Evolutionary conservation across 1,140 invertebrate species (phyloP), one percentile per base, ranked within the genome.

Genomic region (Brachionus rubens): DNA sequence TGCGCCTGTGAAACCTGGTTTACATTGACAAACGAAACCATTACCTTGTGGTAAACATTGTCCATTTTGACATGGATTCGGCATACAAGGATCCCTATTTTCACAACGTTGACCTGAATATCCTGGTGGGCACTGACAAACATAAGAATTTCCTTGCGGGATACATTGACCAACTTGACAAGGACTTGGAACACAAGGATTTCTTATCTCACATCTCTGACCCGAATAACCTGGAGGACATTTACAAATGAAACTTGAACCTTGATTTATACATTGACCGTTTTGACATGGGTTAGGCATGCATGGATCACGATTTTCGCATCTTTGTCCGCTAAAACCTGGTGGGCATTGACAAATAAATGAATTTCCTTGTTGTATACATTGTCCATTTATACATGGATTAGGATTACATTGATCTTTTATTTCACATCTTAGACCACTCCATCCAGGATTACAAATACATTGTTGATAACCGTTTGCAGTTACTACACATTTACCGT

Each of bases 11-110:
- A 76, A 78, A 40, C 80, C 80, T 33, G 79, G 76, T 16, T 78
- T 77, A 75, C 82, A 83, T 30, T 67, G 7, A 62, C 82, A 84
- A 0, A 92, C 94, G 26, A 48, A 76, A 4, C 19, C 21, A 50
- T 76, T 76, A 28, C 75, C 75, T n/a, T 24, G 16, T 62, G 54
- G 75, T 7, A 19, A 26, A 33, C 75, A 76, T 41, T 76, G 75
- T 7, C 75, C 52, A 26, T 76, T 76, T 47, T 47, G 14, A 76
- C 75, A 76, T n/a, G 75, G 75, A 36, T 36, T 46, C 6, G 12
- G 36, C 14, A 14, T 16, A 30, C 65, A 68, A 3, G 65, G 65
- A 68, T 68, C 65, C 14, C 65, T 4, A 16, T n/a, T 75, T 26
- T 79, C 79, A 77, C 80, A 80, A 2, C 79, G 67, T 33, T 54